These are phyloP conservation scores for Mesorhabditis belari DNA, from an alignment of 2,888 invertebrate species.

Conservation along the genomic window DNA sequence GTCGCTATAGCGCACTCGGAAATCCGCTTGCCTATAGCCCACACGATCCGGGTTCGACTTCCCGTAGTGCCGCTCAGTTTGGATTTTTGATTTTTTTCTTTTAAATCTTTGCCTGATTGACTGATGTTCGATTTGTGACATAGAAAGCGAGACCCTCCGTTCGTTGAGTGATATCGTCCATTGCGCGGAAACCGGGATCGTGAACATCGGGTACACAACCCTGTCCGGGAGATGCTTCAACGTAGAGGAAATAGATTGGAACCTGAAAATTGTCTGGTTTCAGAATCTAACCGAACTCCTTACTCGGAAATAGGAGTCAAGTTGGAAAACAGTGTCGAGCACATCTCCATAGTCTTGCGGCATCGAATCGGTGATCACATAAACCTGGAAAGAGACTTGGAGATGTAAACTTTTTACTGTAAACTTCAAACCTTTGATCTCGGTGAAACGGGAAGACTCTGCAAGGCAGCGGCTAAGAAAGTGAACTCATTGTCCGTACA, in stretches of 20 bases:
- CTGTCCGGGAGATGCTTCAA: slow-evolving; percentile 17
- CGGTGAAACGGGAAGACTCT: not conserved
- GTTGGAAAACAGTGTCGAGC: slow-evolving; percentile 27
- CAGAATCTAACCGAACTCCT: not conserved
- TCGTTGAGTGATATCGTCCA: slow-evolving; percentile 11
- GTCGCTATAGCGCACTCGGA: no score
- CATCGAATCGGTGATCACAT: slow-evolving; percentile 39
- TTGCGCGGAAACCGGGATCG: slow-evolving; percentile 22
- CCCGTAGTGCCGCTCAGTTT: no score
- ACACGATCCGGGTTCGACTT: no score
- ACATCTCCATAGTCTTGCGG: slow-evolving; percentile 26
- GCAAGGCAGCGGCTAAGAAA: slow-evolving; percentile 6
- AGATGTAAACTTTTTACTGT: slow-evolving; percentile 9
- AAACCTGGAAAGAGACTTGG: slow-evolving; percentile 16
- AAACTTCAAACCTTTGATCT: slow-evolving; percentile 3
- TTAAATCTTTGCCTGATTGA: slow-evolving; percentile 13
- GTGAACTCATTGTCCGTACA: slow-evolving; percentile 27
- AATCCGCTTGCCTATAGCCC: no score
- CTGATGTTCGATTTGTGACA: slow-evolving; percentile 8
- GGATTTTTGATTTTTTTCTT: no score
- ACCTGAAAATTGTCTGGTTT: slow-evolving; percentile 15
- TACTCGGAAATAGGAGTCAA: slow-evolving; percentile 30
- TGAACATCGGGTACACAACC: slow-evolving; percentile 17
- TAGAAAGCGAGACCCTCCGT: slow-evolving; percentile 15
- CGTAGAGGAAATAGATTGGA: slow-evolving; percentile 23